Conservation (phyloP, 1,140 invertebrate genomes). For the Achatina immaculata region DNA sequence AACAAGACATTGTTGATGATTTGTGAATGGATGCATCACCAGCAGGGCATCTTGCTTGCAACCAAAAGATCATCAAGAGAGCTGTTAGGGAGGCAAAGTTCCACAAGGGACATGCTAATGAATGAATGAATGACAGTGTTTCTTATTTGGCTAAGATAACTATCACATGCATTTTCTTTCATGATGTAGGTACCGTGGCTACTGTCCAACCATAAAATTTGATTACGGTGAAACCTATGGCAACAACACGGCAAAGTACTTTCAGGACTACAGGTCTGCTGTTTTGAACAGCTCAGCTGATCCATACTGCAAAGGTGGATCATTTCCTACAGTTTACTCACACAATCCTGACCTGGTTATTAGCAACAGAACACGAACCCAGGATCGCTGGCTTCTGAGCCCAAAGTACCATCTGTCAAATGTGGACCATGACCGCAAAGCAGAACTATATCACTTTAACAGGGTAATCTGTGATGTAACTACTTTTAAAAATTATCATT, state of each 20-base stretch:
- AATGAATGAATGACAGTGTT: too few species aligned
- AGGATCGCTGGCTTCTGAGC: conserved; percentile 63
- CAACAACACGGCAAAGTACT: conserved; percentile 70
- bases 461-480: conserved; percentile 20
- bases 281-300: conserved; percentile 67
- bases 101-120: too few species aligned
- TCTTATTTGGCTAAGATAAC: too few species aligned
- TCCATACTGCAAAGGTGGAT: conserved; percentile 65
- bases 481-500: too few species aligned
- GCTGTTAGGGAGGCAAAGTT: too few species aligned
- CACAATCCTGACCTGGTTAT: conserved; percentile 69
- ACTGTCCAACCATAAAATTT: conserved; percentile 71
- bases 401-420: conserved; percentile 68
- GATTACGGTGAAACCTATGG: conserved; percentile 72
- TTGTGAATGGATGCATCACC: too few species aligned
- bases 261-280: conserved; percentile 68
- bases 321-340: conserved; percentile 70
- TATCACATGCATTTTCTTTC: not conserved
- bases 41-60: too few species aligned
- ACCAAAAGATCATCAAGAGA: too few species aligned
- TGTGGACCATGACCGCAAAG: conserved; percentile 68
- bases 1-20: too few species aligned
- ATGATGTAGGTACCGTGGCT: conserved; percentile 67
- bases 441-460: conserved; percentile 56
- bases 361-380: conserved; percentile 61